Conservation (phyloP, 1,140 invertebrate species). For the Agrypnia vestita region DNA sequence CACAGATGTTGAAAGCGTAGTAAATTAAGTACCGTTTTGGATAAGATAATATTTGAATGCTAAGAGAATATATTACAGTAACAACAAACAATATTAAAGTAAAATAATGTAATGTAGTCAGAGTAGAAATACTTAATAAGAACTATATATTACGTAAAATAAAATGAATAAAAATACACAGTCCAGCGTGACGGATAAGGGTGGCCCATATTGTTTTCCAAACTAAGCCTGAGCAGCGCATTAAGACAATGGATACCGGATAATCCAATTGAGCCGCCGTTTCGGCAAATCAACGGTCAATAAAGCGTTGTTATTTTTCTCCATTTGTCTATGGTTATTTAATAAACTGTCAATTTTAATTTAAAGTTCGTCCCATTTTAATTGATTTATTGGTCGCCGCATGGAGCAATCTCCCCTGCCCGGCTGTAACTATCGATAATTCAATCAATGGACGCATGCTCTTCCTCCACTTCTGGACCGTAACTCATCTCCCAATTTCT, state of each 20-base stretch:
- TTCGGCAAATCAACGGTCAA: slow-evolving; percentile 52
- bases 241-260: slow-evolving; percentile 52
- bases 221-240: slow-evolving; percentile 27
- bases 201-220: slow-evolving; percentile 4
- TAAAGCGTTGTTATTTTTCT: slow-evolving; percentile 57
- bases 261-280: slow-evolving; percentile 56
- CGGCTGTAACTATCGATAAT: slow-evolving; percentile 56
- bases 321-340: slow-evolving; percentile 54
- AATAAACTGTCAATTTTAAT: slow-evolving; percentile 62
- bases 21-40: no score
- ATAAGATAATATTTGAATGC: no score
- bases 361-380: slow-evolving; percentile 61
- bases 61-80: no score
- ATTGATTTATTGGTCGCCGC: slow-evolving; percentile 59
- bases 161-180: no score
- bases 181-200: no score
- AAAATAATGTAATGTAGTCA: no score
- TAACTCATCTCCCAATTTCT: slow-evolving; percentile 59
- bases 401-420: slow-evolving; percentile 3
- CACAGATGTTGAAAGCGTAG: no score
- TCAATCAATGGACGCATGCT: slow-evolving; percentile 57
- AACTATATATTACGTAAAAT: no score
- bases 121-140: no score
- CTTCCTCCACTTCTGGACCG: slow-evolving; percentile 49
- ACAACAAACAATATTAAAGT: no score